Evolutionary conservation across 2,113 vertebrate species (phyloP).

Genomic region (Carassius carassius): DNA sequence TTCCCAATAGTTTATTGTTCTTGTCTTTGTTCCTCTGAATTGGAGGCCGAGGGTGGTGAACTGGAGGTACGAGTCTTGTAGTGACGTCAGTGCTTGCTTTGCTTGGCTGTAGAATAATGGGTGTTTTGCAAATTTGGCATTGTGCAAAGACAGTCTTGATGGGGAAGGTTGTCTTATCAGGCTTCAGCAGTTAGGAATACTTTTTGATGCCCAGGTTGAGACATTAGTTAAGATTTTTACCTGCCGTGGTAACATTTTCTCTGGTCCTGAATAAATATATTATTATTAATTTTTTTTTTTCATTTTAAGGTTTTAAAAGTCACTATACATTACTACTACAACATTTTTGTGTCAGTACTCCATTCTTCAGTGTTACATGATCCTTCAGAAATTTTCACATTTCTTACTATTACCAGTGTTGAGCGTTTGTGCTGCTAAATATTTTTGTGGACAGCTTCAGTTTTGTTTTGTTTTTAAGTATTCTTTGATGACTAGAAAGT

Average conservation of each 20-base stretch:
- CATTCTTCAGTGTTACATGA: not conserved
- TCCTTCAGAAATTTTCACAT: not conserved
- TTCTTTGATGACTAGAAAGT: not conserved
- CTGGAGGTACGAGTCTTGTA: slow-evolving; percentile 44
- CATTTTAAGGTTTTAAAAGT: not conserved
- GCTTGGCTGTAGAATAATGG: slow-evolving; percentile 1
- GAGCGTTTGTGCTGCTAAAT: not conserved
- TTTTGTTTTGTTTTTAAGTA: no score
- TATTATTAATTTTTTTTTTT: not conserved
- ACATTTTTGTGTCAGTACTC: not conserved
- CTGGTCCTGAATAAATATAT: not conserved
- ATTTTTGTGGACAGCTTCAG: no score
- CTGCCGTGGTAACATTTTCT: not conserved
- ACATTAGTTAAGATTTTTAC: not conserved
- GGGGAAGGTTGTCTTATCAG: not conserved
- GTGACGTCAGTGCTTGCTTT: slow-evolving; percentile 1
- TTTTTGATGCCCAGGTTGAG: not conserved
- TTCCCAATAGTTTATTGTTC: slow-evolving; percentile 15
- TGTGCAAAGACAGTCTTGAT: not conserved
- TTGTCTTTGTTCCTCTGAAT: slow-evolving; percentile 12
- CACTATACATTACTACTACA: not conserved
- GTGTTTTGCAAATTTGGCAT: not conserved
- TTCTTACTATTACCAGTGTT: not conserved
- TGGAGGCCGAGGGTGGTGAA: slow-evolving; percentile 48
- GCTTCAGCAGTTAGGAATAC: not conserved